Evolutionary conservation across 1,140 invertebrate genomes (phyloP).

Genomic region (Asobara japonica): DNA sequence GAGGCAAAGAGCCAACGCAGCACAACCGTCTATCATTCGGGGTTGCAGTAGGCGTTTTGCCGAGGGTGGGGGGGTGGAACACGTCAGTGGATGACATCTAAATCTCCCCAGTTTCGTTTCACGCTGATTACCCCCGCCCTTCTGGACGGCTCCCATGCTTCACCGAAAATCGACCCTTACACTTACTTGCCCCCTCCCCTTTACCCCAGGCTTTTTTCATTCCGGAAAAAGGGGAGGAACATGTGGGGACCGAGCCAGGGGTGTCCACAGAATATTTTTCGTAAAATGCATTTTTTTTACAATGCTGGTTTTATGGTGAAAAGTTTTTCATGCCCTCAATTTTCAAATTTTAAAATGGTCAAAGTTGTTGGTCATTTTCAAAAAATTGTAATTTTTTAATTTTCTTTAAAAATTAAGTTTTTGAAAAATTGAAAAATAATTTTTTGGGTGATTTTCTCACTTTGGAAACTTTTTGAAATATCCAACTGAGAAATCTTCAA

Average conservation of each 20-base stretch:
- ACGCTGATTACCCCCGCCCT: slow-evolving; percentile 62
- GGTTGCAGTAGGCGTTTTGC: slow-evolving; percentile 32
- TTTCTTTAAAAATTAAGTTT: too few relatives aligned
- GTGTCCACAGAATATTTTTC: slow-evolving; percentile 29
- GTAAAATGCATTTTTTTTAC: neutral
- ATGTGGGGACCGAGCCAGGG: slow-evolving; percentile 28
- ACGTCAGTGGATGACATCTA: slow-evolving; percentile 64
- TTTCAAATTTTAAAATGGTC: too few relatives aligned
- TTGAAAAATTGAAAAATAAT: too few relatives aligned
- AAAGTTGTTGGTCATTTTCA: too few relatives aligned
- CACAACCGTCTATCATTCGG: slow-evolving; percentile 48
- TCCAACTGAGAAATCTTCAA: too few relatives aligned
- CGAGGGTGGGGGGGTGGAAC: slow-evolving; percentile 32
- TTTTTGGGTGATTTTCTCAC: too few relatives aligned
- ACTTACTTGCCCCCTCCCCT: slow-evolving; percentile 12
- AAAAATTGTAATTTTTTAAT: too few relatives aligned
- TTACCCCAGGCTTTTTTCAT: neutral
- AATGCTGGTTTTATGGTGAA: neutral
- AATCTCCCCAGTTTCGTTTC: slow-evolving; percentile 62
- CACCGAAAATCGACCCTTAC: slow-evolving; percentile 33
- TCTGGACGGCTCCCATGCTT: slow-evolving; percentile 30
- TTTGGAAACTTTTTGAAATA: too few relatives aligned
- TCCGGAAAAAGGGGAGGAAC: slow-evolving; percentile 40
- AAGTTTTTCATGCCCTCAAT: too few relatives aligned
- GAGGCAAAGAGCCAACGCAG: slow-evolving; percentile 27